Evolutionary conservation across 2,888 invertebrate genomes (phyloP).

Genomic region (Eurytoma adleriae): DNA sequence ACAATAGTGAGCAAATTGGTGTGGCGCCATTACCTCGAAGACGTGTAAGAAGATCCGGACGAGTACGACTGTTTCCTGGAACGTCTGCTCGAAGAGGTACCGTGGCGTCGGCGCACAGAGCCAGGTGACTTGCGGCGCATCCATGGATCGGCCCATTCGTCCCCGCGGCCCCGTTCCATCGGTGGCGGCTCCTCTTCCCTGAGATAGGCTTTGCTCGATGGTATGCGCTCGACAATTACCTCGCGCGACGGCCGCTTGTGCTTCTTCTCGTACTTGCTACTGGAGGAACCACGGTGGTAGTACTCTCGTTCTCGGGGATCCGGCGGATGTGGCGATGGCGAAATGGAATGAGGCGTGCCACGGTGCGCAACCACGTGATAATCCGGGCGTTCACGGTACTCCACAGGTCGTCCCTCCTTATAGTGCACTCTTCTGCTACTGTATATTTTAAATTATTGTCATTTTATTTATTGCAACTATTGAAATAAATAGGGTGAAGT

Average conservation of each 20-base stretch:
- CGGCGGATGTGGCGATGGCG: conserved; percentile 72
- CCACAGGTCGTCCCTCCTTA: conserved; percentile 68
- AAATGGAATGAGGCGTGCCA: conserved; percentile 70
- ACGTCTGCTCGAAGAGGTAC: conserved; percentile 69
- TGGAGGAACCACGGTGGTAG: conserved; percentile 58
- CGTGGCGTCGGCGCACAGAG: conserved; percentile 66
- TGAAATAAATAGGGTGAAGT: too few relatives aligned
- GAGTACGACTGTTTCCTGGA: conserved; percentile 82
- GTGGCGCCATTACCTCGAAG: conserved; percentile 76
- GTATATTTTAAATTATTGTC: not conserved
- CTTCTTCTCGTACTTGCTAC: conserved; percentile 74
- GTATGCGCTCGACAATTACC: conserved; percentile 86
- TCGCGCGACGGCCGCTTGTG: conserved; percentile 82
- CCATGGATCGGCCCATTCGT: conserved; percentile 98
- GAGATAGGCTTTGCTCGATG: conserved; percentile 71
- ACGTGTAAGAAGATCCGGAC: conserved; percentile 84
- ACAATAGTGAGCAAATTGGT: not conserved
- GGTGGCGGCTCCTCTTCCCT: conserved; percentile 72
- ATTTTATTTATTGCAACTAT: too few relatives aligned
- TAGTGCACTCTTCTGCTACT: conserved; percentile 71
- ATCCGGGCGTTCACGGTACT: conserved; percentile 73
- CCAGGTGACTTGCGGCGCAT: conserved; percentile 85
- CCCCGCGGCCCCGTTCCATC: conserved; percentile 79
- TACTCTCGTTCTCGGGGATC: conserved; percentile 69
- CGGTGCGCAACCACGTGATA: conserved; percentile 68